Evolutionary conservation across 2,888 invertebrate genomes (phyloP), one percentile per base, ranked within the genome.

Genomic region (Incurvaria masculella): DNA sequence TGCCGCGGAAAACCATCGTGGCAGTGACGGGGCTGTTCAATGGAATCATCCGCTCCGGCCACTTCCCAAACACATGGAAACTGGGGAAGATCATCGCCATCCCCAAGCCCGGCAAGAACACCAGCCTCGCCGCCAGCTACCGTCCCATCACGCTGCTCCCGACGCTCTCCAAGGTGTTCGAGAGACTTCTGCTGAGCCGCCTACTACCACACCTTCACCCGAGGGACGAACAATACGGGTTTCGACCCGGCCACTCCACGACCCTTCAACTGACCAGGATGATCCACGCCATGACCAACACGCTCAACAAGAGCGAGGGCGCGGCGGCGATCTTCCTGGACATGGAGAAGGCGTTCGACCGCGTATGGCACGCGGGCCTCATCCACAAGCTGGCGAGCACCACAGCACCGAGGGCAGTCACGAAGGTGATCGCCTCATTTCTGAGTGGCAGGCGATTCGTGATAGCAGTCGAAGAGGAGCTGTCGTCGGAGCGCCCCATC

Each of bases 361-460:
- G 55, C 1, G 59, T 63, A 1, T 60, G 61, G 61, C 60, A 62
- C 45, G 44, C 47, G 1, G 59, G 62, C 3, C 55, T 63, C 2
- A 10, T 61, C 0, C 55, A 47, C 48, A 62, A 61, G 33, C 44
- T 61, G 4, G 10, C 21, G 16, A 20, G 23, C 23, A 23, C 23
- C 33, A 21, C 42, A 2, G 19, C 45, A 6, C 45, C 49, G 10
- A 19, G 44, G 1, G 33, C 47, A 21, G 11, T 49, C 4, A 51
- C 56, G 1, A 51, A 54, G 50, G 48, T 60, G 2, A 48, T 63
- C 1, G 20, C 45, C 6, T 51, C 52, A 5, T 62, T 56, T 45
- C 46, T 62, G 2, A 18, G n/a, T 5, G 49, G 59, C 2, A 45
- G 59, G 42, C 33, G 39, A 2, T 59, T 60, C 23, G 44, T 47